Conservation (phyloP, 2,888 invertebrate species). For the Drosophila antonietae region DNA sequence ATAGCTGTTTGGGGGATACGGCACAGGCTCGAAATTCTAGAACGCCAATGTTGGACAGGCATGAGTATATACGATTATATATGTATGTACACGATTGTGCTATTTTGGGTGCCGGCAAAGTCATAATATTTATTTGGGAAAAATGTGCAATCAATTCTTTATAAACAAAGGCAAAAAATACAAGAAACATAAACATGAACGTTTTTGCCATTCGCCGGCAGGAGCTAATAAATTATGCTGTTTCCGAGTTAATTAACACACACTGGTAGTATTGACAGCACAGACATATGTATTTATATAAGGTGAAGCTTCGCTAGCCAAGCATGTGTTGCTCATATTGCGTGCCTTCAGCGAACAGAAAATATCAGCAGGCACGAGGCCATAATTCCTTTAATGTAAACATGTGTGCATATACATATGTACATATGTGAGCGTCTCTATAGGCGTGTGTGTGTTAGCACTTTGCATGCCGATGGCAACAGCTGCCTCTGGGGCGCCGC, state of each 20-base stretch:
- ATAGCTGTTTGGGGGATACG: slow-evolving; percentile 89
- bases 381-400: slow-evolving; percentile 26
- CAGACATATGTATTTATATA: slow-evolving; percentile 15
- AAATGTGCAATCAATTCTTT: slow-evolving; percentile 19
- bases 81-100: slow-evolving; percentile 19
- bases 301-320: slow-evolving; percentile 30
- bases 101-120: slow-evolving; percentile 29
- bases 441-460: not conserved
- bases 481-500: slow-evolving; percentile 34
- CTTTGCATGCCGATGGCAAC: slow-evolving; percentile 43
- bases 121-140: slow-evolving; percentile 40
- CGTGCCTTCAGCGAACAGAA: slow-evolving; percentile 56
- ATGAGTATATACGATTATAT: slow-evolving; percentile 9
- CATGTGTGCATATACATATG: not conserved
- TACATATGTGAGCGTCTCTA: not conserved
- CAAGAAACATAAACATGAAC: slow-evolving; percentile 4
- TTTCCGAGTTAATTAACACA: slow-evolving; percentile 60
- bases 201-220: slow-evolving; percentile 6
- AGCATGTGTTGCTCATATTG: slow-evolving; percentile 62
- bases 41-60: slow-evolving; percentile 34
- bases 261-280: slow-evolving; percentile 23
- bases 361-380: slow-evolving; percentile 17
- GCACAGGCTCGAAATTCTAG: slow-evolving; percentile 92
- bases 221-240: slow-evolving; percentile 60
- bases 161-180: slow-evolving; percentile 26